A percentile compares a stretch with the other conserved stretches of the same genome.
Evolutionary conservation across 2,888 invertebrate genomes (phyloP).

Genomic region (Steinernema hermaphroditum): DNA sequence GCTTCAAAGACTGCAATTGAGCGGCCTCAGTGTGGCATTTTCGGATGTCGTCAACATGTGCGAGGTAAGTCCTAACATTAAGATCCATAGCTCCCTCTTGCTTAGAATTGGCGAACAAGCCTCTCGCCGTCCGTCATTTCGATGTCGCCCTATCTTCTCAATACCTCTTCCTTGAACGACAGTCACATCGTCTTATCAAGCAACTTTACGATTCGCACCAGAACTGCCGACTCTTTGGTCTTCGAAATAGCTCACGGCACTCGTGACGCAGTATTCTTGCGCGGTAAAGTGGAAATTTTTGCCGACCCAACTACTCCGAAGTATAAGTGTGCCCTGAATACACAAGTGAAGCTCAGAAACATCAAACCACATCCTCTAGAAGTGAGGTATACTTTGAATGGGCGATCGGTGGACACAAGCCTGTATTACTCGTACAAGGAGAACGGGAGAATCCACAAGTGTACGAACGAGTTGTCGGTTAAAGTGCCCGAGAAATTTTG

Average conservation of each 20-base stretch:
- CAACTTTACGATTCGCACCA: neutral
- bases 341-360: neutral
- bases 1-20: neutral
- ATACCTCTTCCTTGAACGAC: neutral
- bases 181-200: neutral
- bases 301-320: neutral
- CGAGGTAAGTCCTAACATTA: neutral
- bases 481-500: neutral
- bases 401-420: neutral
- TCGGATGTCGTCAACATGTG: neutral
- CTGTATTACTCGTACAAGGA: neutral
- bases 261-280: neutral
- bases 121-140: neutral
- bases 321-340: neutral
- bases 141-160: neutral
- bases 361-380: neutral
- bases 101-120: neutral
- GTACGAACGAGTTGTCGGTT: neutral
- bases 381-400: neutral
- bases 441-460: neutral
- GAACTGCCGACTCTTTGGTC: neutral
- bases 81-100: neutral
- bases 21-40: neutral
- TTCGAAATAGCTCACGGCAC: neutral
- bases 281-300: neutral